Conservation (phyloP, 2,113 vertebrate genomes). For the Glaucidium brasilianum region DNA sequence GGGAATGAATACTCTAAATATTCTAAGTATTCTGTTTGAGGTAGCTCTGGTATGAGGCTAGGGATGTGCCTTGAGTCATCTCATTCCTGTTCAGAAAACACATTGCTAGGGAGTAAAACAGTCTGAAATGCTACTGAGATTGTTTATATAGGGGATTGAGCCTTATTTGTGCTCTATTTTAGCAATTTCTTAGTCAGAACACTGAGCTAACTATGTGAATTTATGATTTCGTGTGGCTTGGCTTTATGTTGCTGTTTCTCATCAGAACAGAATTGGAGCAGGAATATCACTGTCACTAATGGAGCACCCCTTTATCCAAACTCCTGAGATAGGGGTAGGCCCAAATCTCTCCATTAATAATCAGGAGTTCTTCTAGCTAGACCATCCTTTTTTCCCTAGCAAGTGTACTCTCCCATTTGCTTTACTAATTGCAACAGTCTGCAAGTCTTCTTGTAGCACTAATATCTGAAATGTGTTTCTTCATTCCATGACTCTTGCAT, state of each 20-base stretch:
- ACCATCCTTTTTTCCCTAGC: neutral
- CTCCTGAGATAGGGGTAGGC: neutral
- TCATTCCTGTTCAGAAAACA: neutral
- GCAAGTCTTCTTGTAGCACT: neutral
- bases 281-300: neutral
- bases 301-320: neutral
- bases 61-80: neutral
- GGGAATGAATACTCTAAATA: slow-evolving; percentile 6
- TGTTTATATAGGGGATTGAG: neutral
- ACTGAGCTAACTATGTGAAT: neutral
- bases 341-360: neutral
- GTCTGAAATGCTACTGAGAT: neutral
- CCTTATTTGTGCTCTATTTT: neutral
- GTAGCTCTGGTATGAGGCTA: neutral
- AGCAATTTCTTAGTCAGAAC: neutral
- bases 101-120: neutral
- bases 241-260: neutral
- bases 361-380: neutral
- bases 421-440: neutral
- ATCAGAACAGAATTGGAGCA: neutral
- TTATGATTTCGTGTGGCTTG: neutral
- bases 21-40: slow-evolving; percentile 27
- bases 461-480: neutral
- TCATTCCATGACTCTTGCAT: neutral
- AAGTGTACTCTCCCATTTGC: neutral